Base-by-base conservation (phyloP, 2,888 invertebrate genomes). In the Melolontha melolontha region DNA sequence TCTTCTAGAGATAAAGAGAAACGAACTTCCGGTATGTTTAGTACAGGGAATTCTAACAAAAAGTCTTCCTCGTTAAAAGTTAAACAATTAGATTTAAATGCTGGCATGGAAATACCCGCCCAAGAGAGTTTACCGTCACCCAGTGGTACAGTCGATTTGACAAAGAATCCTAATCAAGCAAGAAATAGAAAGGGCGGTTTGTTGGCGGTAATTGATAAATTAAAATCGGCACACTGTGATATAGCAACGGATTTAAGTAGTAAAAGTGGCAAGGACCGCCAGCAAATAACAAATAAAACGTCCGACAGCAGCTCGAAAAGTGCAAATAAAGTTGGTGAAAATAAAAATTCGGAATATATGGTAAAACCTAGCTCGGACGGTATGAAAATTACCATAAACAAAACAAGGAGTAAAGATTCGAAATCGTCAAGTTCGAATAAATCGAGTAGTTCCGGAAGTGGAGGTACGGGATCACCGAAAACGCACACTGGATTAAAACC, bases 301-400 rank as follows among this genome's bases (percentile, higher is more conserved):
- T 78, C 57, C 75, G 80, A 69, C 67, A 64, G 67, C 14, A 69
- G 72, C 51, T 72, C 70, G 66, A 76, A 74, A 69, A 74, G 70
- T 51, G 69, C 74, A 5, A 74, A 74, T 63, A 80, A 83, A 75
- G 78, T 82, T 0, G 76, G 82, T 0, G 86, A 85, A 44, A 86
- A 84, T 68, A 92, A 92, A 83, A 91, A 91, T 79, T 91, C 92
- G 29, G 94, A 94, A 77, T 95, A 95, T 77, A 94, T 94, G 91
- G 93, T 96, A 0, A 96, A 95, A 79, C 92, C 92, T 14, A 94
- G 94, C 79, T 91, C 91, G 12, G 95, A 95, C 75, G 95, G 95
- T 2, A 93, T 96, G 85, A 96, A 96, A 82, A 89, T 96, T 64
- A 96, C 95, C 1, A 95, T 96, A 27, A 96, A 95, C 78, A 96